Percentiles rank a stretch among this genome's conserved stretches.
Evolutionary conservation across 2,113 vertebrate genomes (phyloP).

Genomic region (Formicarius rufipectus): DNA sequence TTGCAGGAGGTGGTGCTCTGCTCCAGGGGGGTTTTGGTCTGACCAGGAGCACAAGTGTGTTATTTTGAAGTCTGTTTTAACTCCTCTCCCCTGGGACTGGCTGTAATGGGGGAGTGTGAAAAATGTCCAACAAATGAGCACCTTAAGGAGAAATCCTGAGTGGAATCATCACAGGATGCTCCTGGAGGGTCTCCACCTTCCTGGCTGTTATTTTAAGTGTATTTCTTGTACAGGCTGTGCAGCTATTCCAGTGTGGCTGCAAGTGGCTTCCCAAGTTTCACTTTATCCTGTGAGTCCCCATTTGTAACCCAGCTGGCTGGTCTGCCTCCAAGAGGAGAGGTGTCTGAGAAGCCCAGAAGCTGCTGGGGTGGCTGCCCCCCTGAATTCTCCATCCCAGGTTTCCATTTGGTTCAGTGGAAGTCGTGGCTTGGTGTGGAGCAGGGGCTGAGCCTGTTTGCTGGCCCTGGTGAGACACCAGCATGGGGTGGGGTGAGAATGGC

Average conservation of each 20-base stretch:
- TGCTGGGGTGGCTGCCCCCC: no score
- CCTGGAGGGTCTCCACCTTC: not conserved
- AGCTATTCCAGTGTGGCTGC: not conserved
- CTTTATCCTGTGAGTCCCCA: not conserved
- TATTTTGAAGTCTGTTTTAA: not conserved
- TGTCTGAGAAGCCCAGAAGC: not conserved
- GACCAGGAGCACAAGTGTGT: accelerated
- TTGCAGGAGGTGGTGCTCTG: not conserved
- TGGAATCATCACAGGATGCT: not conserved
- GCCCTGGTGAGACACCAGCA: not conserved
- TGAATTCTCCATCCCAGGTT: not conserved
- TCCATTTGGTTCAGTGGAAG: accelerated
- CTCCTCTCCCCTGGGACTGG: not conserved
- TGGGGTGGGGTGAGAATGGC: not conserved
- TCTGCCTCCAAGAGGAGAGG: no score
- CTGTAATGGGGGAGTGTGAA: not conserved
- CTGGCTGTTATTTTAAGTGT: not conserved
- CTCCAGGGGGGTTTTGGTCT: not conserved
- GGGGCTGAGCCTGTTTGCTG: not conserved
- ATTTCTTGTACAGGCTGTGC: not conserved
- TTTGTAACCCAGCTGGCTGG: not conserved
- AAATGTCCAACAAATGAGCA: not conserved
- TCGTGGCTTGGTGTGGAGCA: not conserved
- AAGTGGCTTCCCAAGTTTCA: not conserved
- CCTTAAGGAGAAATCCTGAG: not conserved